phyloP scores from a whole-genome alignment of 2,888 invertebrate species.

The Altica lythri region DNA sequence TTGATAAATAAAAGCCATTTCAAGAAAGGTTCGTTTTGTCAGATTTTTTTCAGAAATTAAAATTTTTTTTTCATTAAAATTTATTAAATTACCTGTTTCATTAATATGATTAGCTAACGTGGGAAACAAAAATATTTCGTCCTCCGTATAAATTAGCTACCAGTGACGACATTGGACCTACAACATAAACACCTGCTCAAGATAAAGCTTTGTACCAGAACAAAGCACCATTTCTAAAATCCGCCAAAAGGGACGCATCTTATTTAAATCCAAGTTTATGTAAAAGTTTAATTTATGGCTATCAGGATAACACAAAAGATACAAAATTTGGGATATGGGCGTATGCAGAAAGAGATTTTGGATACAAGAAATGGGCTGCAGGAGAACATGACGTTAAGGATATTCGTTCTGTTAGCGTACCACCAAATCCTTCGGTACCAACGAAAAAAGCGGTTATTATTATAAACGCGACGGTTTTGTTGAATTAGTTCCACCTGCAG shows the following conservation, averaged over 20 bases:
- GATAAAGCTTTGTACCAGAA: conserved; percentile 24
- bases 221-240: conserved; percentile 35
- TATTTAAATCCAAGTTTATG: conserved; percentile 20
- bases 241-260: conserved; percentile 19
- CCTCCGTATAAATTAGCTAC: conserved; percentile 16
- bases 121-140: conserved; percentile 22
- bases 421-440: conserved; percentile 51
- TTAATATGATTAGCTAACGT: no score
- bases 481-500: conserved; percentile 43
- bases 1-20: no score
- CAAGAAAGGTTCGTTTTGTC: no score
- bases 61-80: no score
- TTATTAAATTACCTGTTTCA: no score
- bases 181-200: conserved; percentile 22
- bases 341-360: no score
- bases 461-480: conserved; percentile 42
- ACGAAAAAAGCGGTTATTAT: conserved; percentile 51
- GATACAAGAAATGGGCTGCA: no score
- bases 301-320: conserved; percentile 16
- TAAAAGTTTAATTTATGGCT: conserved; percentile 21
- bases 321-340: no score
- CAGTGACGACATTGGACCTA: conserved; percentile 22
- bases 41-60: no score
- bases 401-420: conserved; percentile 19
- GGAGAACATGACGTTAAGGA: no score